Percentiles rank a stretch among this genome's conserved stretches.
Evolutionary conservation across 2,888 invertebrate species (phyloP).

Genomic region (Drosophila vallismaia): DNA sequence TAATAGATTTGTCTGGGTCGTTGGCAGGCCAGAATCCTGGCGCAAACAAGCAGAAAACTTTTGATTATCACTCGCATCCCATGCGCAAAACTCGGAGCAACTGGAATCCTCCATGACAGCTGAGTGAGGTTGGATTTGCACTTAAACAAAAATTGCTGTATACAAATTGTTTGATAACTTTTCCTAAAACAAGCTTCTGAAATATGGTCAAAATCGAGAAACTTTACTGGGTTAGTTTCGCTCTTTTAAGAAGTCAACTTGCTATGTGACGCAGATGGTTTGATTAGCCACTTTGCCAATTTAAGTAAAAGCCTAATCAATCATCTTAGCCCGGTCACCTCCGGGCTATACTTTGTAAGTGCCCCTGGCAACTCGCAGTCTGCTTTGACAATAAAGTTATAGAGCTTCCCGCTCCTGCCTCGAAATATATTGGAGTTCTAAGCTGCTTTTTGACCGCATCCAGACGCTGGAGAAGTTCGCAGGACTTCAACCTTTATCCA

Average conservation of each 20-base stretch:
- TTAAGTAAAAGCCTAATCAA: conserved; percentile 76
- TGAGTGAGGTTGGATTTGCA: conserved; percentile 2
- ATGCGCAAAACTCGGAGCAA: conserved; percentile 1
- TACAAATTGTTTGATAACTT: neutral
- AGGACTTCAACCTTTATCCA: too few relatives aligned
- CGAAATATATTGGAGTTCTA: conserved; percentile 54
- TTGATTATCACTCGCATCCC: conserved; percentile 36
- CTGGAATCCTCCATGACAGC: conserved; percentile 14
- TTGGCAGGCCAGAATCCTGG: conserved; percentile 12
- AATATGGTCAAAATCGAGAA: neutral
- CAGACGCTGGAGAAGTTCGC: too few relatives aligned
- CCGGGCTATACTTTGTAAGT: conserved; percentile 64
- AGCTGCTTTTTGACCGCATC: conserved; percentile 57
- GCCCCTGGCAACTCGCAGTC: conserved; percentile 27
- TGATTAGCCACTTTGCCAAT: conserved; percentile 59
- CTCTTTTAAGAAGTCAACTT: conserved; percentile 2
- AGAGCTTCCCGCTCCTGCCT: conserved; percentile 34
- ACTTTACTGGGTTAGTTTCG: neutral
- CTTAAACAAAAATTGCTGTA: neutral
- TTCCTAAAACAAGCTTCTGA: neutral
- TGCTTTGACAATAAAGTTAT: conserved; percentile 65
- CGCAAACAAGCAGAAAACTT: conserved; percentile 19
- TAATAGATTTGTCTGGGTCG: conserved; percentile 62
- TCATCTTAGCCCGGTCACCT: conserved; percentile 53
- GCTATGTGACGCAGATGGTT: conserved; percentile 44